These are phyloP conservation scores for Neofelis nebulosa DNA, from an alignment of 2,113 vertebrate genomes.

Conservation along the genomic window DNA sequence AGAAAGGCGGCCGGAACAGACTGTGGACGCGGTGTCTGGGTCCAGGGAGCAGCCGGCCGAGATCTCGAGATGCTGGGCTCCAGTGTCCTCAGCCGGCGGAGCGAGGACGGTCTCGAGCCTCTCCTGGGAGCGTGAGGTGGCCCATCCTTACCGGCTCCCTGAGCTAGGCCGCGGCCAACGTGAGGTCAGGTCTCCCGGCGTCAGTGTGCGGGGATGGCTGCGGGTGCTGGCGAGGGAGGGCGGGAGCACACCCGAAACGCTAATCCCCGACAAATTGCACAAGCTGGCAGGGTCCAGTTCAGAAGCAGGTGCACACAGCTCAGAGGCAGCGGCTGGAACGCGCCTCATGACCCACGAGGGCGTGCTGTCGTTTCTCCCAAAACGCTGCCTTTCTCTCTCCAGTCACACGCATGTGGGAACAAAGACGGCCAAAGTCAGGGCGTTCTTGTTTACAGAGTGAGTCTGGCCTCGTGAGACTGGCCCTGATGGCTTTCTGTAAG, in stretches of 20 bases:
- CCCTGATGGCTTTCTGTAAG: neutral
- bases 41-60: neutral
- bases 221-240: neutral
- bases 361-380: neutral
- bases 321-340: rapidly evolving
- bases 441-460: neutral
- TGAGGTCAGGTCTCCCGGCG: neutral
- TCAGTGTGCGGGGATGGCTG: neutral
- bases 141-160: neutral
- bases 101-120: neutral
- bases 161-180: rapidly evolving
- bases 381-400: neutral
- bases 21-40: neutral
- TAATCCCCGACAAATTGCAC: neutral
- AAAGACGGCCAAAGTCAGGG: rapidly evolving
- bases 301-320: rapidly evolving
- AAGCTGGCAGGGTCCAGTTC: neutral
- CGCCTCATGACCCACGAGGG: neutral
- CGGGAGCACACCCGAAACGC: rapidly evolving
- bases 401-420: neutral
- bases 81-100: rapidly evolving
- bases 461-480: neutral
- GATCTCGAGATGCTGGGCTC: neutral
- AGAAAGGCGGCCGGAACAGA: neutral
- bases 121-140: neutral